Conservation (phyloP, 2,113 vertebrate species). For the Ovis aries region ARS-UI_Ramb_v3.0 NC_056074.1:8241001-8241500, state of each 20-base stretch:
- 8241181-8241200: neutral
- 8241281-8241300: neutral
- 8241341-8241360: neutral
- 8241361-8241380: neutral
- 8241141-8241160: neutral
- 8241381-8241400: neutral
- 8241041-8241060: neutral
- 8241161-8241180: neutral
- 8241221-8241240: neutral
- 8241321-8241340: neutral
- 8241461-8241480: neutral
- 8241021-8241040: neutral
- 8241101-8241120: neutral
- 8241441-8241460: neutral
- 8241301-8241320: neutral
- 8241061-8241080: neutral
- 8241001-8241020: neutral
- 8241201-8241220: neutral
- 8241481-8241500: neutral
- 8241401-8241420: neutral
- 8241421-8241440: neutral
- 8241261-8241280: neutral
- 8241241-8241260: neutral
- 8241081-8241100: neutral
- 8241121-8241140: neutral